Evolutionary conservation across 1,140 invertebrate genomes (phyloP).

Genomic region (Platyscapa corneri): DNA sequence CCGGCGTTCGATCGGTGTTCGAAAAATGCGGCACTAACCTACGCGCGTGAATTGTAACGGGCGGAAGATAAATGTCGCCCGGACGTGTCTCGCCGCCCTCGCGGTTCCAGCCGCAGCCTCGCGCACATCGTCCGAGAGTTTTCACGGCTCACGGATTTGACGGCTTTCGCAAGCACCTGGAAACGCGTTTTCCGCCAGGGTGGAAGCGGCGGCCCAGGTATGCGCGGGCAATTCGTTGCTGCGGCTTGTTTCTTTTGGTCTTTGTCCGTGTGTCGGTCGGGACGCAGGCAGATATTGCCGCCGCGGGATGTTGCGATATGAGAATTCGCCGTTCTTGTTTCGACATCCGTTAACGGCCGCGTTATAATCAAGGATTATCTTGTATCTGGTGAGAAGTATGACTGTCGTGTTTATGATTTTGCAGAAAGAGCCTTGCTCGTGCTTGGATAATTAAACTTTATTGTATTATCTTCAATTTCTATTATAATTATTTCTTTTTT

Average conservation of each 20-base stretch:
- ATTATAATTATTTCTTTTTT: neutral
- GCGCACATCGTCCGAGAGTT: neutral
- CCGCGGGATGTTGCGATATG: neutral
- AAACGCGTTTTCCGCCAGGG: neutral
- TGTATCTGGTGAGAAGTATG: neutral
- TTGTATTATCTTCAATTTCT: neutral
- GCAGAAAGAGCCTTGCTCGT: too few species aligned
- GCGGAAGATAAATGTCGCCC: too few species aligned
- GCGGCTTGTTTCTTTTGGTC: neutral
- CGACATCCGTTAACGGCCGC: slow-evolving; percentile 1
- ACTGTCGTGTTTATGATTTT: neutral
- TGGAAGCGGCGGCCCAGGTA: neutral
- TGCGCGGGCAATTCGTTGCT: neutral
- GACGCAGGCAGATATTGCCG: neutral
- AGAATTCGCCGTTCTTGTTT: slow-evolving; percentile 26
- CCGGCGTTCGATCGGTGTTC: neutral
- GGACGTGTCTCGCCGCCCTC: too few species aligned
- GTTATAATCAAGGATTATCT: slow-evolving; percentile 15
- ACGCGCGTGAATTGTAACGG: neutral
- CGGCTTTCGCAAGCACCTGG: too few species aligned
- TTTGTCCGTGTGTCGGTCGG: neutral
- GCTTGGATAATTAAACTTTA: too few species aligned
- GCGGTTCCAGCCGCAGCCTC: too few species aligned
- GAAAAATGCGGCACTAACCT: neutral
- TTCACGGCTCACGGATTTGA: neutral